Percentiles rank a stretch among this genome's conserved stretches.
Conservation (phyloP, 2,888 invertebrate species). For the Synergus gifuensis region DNA sequence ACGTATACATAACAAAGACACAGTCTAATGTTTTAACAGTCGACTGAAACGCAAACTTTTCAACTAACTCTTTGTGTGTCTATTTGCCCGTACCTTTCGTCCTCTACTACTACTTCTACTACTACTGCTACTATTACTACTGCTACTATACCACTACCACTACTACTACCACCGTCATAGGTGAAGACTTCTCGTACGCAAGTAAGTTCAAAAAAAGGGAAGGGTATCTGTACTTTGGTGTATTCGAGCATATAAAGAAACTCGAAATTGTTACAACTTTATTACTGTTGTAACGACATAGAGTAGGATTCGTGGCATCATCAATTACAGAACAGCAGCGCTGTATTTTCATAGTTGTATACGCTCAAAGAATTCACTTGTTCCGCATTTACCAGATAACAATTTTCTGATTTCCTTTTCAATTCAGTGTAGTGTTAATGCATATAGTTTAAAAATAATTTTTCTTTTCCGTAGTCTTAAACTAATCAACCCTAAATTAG, state of each 20-base stretch:
- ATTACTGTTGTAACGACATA: constrained; percentile 45
- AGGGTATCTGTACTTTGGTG: constrained; percentile 54
- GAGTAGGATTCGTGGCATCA: constrained; percentile 65
- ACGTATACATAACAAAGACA: constrained; percentile 43
- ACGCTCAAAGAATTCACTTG: constrained; percentile 42
- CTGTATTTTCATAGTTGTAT: constrained; percentile 56
- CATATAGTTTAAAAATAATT: neutral
- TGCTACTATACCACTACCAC: constrained; percentile 61
- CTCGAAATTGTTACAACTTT: constrained; percentile 32
- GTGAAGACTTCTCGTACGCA: constrained; percentile 83
- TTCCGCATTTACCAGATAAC: constrained; percentile 38
- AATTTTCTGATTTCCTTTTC: neutral
- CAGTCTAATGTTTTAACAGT: constrained; percentile 50
- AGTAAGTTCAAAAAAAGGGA: constrained; percentile 78
- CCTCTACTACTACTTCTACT: constrained; percentile 68
- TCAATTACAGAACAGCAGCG: constrained; percentile 68
- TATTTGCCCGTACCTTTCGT: constrained; percentile 75
- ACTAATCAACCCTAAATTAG: neutral
- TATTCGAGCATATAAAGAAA: constrained; percentile 53
- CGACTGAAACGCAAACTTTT: constrained; percentile 50
- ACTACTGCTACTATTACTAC: constrained; percentile 56
- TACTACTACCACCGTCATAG: constrained; percentile 72
- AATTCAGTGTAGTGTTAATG: neutral
- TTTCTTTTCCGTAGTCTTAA: neutral
- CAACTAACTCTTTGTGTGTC: constrained; percentile 70